Conservation (phyloP, 2,113 vertebrate genomes). For the Gnathonemus echidnorhynchus region DNA sequence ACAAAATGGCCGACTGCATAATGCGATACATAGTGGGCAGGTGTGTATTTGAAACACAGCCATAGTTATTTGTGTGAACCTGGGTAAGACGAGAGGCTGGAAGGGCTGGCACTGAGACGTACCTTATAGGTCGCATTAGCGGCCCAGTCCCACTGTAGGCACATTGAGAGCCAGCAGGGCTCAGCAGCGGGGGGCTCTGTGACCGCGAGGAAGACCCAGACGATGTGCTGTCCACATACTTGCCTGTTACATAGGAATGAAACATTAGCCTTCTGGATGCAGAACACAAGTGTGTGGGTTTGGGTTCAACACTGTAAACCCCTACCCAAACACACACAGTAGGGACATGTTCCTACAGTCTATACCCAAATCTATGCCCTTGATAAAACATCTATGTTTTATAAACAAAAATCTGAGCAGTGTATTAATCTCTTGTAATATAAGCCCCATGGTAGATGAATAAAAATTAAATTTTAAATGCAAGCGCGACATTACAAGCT, state of each 20-base stretch:
- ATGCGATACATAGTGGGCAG: background rate
- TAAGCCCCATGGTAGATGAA: background rate
- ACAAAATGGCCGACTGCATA: background rate
- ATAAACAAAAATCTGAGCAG: background rate
- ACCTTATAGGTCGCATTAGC: conserved; percentile 59
- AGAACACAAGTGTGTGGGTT: background rate
- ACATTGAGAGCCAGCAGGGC: conserved; percentile 67
- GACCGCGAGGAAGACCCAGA: conserved; percentile 80
- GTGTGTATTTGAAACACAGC: background rate
- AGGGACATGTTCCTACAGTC: background rate
- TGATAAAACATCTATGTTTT: background rate
- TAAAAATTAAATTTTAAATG: background rate
- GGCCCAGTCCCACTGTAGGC: conserved; percentile 51
- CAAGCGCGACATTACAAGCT: background rate
- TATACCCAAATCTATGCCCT: background rate
- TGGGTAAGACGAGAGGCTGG: background rate
- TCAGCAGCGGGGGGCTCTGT: conserved; percentile 77
- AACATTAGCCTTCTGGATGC: background rate
- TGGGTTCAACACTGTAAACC: background rate
- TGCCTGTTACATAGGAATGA: conserved; percentile 47
- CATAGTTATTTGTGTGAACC: background rate
- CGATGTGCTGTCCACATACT: conserved; percentile 76
- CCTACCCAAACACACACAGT: background rate
- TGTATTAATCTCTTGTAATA: background rate
- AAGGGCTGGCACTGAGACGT: background rate